A percentile compares a stretch with the other conserved stretches of the same genome.
These are phyloP conservation scores for Ailuropoda melanoleuca DNA, from an alignment of 2,113 vertebrate genomes.

Conservation along the genomic window DNA sequence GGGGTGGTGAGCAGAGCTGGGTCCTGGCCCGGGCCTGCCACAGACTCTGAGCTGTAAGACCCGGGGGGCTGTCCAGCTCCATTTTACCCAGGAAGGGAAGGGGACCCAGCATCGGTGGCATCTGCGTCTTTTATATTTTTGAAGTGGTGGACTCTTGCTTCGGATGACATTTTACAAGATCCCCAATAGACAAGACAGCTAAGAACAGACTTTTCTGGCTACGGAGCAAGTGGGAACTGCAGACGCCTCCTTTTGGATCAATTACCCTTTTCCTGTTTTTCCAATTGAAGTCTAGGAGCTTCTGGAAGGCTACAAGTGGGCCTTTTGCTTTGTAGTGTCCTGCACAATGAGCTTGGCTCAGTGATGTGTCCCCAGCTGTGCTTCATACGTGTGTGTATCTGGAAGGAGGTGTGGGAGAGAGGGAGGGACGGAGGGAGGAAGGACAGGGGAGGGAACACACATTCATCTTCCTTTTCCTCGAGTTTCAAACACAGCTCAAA, in stretches of 20 bases:
- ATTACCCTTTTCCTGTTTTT: background rate
- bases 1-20: background rate
- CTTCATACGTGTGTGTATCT: background rate
- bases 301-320: background rate
- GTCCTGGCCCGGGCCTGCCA: background rate
- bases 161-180: background rate
- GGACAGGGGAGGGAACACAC: fast-evolving
- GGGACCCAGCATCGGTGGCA: fast-evolving
- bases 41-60: fast-evolving
- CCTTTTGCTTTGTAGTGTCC: background rate
- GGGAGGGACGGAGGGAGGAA: background rate
- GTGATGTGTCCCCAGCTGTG: background rate
- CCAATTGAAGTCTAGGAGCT: background rate
- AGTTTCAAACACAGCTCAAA: background rate
- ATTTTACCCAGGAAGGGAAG: too few relatives aligned
- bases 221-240: background rate
- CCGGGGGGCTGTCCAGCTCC: fast-evolving
- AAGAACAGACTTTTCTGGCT: background rate
- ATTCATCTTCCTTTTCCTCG: background rate
- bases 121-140: background rate
- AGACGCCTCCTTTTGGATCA: background rate
- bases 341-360: background rate
- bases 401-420: background rate
- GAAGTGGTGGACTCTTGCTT: background rate
- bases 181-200: background rate